Conservation (phyloP, 2,888 invertebrate species). For the Caradrina clavipalpis region DNA sequence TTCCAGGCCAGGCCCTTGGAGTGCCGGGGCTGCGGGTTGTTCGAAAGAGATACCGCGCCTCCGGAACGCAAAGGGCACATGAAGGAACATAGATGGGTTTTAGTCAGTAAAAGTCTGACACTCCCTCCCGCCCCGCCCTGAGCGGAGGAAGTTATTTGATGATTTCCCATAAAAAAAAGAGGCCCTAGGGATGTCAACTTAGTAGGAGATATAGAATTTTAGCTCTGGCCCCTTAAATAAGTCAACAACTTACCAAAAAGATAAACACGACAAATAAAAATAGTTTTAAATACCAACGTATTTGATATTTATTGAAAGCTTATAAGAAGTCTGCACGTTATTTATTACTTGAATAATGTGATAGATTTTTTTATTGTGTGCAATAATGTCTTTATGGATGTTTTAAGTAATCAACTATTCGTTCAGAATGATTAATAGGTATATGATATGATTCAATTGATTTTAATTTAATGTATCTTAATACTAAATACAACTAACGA, state of each 20-base stretch:
- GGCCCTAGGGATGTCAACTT: no score
- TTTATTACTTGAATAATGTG: not conserved
- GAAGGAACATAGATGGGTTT: no score
- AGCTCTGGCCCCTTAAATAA: no score
- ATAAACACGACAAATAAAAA: not conserved
- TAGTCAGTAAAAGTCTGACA: no score
- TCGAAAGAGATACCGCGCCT: no score
- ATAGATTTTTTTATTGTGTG: not conserved
- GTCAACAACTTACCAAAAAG: not conserved
- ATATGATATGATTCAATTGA: not conserved
- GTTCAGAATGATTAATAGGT: not conserved
- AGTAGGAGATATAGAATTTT: not conserved
- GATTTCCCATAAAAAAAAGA: no score
- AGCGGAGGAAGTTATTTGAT: no score
- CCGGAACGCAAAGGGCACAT: no score
- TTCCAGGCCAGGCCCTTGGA: not conserved
- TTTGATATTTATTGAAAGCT: not conserved
- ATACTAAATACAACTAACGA: slow-evolving; percentile 11
- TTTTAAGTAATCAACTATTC: not conserved
- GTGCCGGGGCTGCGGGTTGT: no score
- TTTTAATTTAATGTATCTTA: not conserved
- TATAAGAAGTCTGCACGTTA: not conserved
- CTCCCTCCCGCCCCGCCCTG: no score
- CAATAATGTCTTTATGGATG: not conserved
- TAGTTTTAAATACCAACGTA: not conserved